Evolutionary conservation across 2,888 invertebrate genomes (phyloP), one percentile per base, ranked within the genome.

Genomic region (Phania funesta): DNA sequence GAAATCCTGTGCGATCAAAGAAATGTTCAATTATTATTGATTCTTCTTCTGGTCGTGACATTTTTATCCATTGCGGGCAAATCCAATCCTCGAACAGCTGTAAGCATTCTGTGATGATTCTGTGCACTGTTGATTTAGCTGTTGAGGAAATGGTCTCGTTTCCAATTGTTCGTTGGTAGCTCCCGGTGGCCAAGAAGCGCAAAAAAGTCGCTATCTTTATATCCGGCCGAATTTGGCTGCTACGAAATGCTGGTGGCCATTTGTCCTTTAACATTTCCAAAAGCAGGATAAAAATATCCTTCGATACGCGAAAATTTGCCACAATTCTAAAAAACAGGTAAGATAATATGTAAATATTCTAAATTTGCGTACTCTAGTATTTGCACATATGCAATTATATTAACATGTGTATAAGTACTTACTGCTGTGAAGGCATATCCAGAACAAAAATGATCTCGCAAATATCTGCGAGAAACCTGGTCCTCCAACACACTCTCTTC

Each of bases 221-320:
- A 44, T 67, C 52, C 16, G 41, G 24, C 20, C 24, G 38, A 38
- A 38, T 67, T 50, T 24, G 9, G 11, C 18, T 24, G 24, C 50
- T 50, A 24, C 50, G 50, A 7, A 13, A 35, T n/a, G 35, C 38
- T 38, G 38, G 35, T 6, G 22, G 2, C 38, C 35, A 52, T 11
- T 38, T 52, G 2, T 22, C 7, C 24, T 52, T 29, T 7, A 52
- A 9, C 38, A 16, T 13, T 22, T 35, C 16, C 9, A 67, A 24
- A 24, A 64, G 26, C 0, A 24, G 11, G 11, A 11, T 8, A 16
- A 67, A 67, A 16, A 67, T 67, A 9, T 67, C 26, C 4, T 52
- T 52, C 6, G 52, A 48, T 7, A 67, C 67, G 3, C 38, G 29
- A 38, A 67, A 67, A 50, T 67, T 67, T 67, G 52, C 38, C n/a